A percentile compares a stretch with the other conserved stretches of the same genome.
Evolutionary conservation across 2,888 invertebrate species (phyloP).

Genomic region (Diachrysia chrysitis): DNA sequence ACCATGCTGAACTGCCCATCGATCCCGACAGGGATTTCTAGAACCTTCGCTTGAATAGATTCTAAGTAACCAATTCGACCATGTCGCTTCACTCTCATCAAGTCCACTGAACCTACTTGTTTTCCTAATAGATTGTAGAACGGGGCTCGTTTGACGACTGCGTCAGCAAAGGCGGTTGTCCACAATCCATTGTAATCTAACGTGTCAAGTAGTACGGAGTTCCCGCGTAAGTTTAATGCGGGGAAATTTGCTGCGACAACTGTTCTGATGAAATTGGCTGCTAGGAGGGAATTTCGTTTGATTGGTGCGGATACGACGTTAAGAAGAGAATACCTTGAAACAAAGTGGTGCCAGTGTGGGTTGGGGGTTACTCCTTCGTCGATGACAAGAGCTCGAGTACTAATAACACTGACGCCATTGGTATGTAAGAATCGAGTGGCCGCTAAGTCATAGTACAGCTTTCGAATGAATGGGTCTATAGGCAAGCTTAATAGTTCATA

Average conservation of each 20-base stretch:
- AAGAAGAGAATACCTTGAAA: slow-evolving; percentile 33
- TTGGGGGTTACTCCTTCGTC: slow-evolving; percentile 32
- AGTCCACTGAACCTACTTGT: slow-evolving; percentile 44
- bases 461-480: slow-evolving; percentile 35
- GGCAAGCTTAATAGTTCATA: slow-evolving; percentile 42
- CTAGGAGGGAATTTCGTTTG: slow-evolving; percentile 9
- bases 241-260: slow-evolving; percentile 13
- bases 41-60: slow-evolving; percentile 35
- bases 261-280: slow-evolving; percentile 27
- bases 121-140: slow-evolving; percentile 39
- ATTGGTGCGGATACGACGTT: slow-evolving; percentile 41
- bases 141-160: slow-evolving; percentile 34
- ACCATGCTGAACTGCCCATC: slow-evolving; percentile 49
- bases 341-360: slow-evolving; percentile 30
- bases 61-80: slow-evolving; percentile 40
- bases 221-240: slow-evolving; percentile 33
- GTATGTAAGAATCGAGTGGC: slow-evolving; percentile 20
- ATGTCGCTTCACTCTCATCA: slow-evolving; percentile 45
- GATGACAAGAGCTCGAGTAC: slow-evolving; percentile 35
- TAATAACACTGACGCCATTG: slow-evolving; percentile 17
- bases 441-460: slow-evolving; percentile 43
- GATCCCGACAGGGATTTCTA: slow-evolving; percentile 57
- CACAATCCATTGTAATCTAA: slow-evolving; percentile 55
- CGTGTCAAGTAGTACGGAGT: slow-evolving; percentile 49
- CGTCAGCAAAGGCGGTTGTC: slow-evolving; percentile 45